These are phyloP conservation scores for Steinernema scapterisci DNA, from an alignment of 2,888 invertebrate genomes.

Conservation along the genomic window DNA sequence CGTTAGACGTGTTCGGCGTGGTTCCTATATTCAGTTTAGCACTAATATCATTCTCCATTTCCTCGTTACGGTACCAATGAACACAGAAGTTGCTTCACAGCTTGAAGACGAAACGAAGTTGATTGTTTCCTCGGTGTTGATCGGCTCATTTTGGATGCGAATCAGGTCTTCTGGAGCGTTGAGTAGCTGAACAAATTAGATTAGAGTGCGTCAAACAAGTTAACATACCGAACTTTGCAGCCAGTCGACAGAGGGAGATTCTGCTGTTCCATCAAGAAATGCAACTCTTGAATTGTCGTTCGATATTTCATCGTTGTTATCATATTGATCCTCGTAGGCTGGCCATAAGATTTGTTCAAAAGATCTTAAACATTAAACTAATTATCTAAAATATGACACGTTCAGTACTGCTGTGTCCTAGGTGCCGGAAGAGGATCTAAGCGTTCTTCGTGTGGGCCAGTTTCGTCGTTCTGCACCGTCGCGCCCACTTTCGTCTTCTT, in stretches of 20 bases:
- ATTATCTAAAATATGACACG: no score
- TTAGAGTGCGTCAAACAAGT: not conserved
- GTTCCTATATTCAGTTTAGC: constrained; percentile 41
- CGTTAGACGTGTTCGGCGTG: constrained; percentile 57
- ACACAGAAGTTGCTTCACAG: constrained; percentile 61
- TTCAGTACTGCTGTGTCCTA: no score
- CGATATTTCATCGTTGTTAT: constrained; percentile 51
- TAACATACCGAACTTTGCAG: constrained; percentile 28
- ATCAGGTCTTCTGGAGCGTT: constrained; percentile 49
- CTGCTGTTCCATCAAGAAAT: constrained; percentile 49
- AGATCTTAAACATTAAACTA: constrained; percentile 34
- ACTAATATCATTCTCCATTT: no score
- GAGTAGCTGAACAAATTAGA: constrained; percentile 23
- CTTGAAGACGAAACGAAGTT: constrained; percentile 47
- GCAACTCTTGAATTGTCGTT: constrained; percentile 41
- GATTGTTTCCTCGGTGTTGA: constrained; percentile 38
- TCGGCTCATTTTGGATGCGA: constrained; percentile 44
- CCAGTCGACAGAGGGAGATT: constrained; percentile 30
- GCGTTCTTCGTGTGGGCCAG: not conserved
- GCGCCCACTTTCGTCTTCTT: constrained; percentile 11
- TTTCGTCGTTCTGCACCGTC: not conserved
- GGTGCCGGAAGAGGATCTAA: no score
- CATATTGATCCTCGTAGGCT: constrained; percentile 73
- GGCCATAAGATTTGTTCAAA: constrained; percentile 85
- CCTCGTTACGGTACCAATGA: constrained; percentile 53